Evolutionary conservation across 2,888 invertebrate genomes (phyloP).

Genomic region (Apomyelois bistriatella): DNA sequence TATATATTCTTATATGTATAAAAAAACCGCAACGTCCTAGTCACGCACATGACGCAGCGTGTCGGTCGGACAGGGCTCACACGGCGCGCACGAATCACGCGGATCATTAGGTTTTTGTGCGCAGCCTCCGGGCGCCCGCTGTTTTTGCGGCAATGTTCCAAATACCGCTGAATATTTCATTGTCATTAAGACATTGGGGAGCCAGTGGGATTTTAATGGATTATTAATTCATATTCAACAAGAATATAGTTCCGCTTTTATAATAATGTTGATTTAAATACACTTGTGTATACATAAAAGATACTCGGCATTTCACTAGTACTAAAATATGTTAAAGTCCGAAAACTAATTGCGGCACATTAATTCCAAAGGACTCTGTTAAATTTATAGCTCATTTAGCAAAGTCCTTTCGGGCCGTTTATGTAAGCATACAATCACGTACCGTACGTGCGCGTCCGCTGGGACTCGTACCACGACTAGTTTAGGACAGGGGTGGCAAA

Average conservation of each 20-base stretch:
- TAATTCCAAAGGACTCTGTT: neutral
- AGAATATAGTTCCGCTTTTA: neutral
- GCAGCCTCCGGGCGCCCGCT: neutral
- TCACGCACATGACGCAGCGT: slow-evolving; percentile 2
- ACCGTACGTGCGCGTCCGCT: neutral
- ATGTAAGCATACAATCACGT: neutral
- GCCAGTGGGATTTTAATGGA: neutral
- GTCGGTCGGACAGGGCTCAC: neutral
- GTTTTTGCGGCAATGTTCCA: slow-evolving; percentile 3
- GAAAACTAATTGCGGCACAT: neutral
- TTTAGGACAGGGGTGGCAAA: neutral
- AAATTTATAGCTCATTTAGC: neutral
- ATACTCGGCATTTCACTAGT: too few species aligned
- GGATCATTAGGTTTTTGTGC: slow-evolving; percentile 1
- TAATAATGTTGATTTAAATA: too few species aligned
- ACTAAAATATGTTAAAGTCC: neutral
- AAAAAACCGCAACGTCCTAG: slow-evolving; percentile 14
- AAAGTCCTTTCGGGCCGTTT: neutral
- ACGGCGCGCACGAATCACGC: neutral
- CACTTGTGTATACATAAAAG: too few species aligned
- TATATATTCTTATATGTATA: slow-evolving; percentile 26
- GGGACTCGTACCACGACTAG: neutral
- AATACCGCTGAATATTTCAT: slow-evolving; percentile 3
- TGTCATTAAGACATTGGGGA: neutral
- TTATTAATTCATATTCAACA: slow-evolving; percentile 2